Evolutionary conservation across 2,888 invertebrate genomes (phyloP).

Genomic region (Stenoptilia bipunctidactyla): DNA sequence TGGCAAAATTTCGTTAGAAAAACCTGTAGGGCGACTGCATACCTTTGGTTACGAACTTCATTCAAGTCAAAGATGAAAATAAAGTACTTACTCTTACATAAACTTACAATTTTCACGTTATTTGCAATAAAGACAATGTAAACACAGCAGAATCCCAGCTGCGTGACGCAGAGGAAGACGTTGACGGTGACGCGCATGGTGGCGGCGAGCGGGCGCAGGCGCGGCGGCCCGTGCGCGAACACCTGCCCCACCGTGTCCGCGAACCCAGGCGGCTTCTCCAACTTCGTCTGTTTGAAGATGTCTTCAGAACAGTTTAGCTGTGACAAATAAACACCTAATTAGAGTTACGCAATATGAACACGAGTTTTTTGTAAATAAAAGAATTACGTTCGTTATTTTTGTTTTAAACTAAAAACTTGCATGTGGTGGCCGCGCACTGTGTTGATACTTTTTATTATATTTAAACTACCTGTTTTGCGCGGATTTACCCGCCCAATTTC

Average conservation of each 20-base stretch:
- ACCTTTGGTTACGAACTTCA: no score
- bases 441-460: no score
- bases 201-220: constrained; percentile 72
- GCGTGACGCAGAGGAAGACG: constrained; percentile 92
- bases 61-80: no score
- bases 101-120: constrained; percentile 80
- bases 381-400: no score
- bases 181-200: constrained; percentile 82
- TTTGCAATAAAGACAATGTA: constrained; percentile 95
- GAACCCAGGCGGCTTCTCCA: constrained; percentile 75
- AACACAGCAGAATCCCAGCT: constrained; percentile 97
- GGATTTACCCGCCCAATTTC: no score
- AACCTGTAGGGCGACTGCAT: no score
- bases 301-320: constrained; percentile 80
- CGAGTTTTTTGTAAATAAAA: no score
- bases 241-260: constrained; percentile 87
- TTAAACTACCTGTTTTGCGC: no score
- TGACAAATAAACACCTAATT: constrained; percentile 3
- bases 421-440: no score
- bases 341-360: no score
- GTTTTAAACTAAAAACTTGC: no score
- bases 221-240: constrained; percentile 81
- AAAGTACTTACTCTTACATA: neutral
- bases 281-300: constrained; percentile 71
- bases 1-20: no score